Evolutionary conservation across 1,140 invertebrate species (phyloP), one percentile per base, ranked within the genome.

Genomic region (Saxidomus purpurata): DNA sequence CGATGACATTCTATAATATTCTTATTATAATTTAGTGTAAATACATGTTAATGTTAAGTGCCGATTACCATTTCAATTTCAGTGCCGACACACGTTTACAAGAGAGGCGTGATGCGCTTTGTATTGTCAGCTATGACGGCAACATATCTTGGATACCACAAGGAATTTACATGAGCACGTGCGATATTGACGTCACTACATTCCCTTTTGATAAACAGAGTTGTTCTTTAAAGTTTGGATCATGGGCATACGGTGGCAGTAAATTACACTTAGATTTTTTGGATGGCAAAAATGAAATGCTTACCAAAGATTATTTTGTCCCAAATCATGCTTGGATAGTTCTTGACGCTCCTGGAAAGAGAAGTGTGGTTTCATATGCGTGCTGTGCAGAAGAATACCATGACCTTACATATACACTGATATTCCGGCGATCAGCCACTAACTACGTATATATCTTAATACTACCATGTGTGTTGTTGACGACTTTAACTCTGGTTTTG

Each of bases 101-200:
- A 59, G 95, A 96, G 63, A 92, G 94, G 38, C 80, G 95, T 25
- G 93, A 95, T 67, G 95, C 94, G 15, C 84, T 95, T 81, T 92
- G 92, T 38, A 93, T 94, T 0, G 90, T 96, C 2, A 79, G 93
- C 93, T 97, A 98, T 95, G 99, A 98, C 96, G 99, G 99, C 17
- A 98, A 98, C 95, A 98, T 99, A 36, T 96, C 98, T 59, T 99
- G 99, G 99, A 99, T 99, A 95, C 99, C 99, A 13, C 98, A 98
- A 47, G 99, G 99, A 6, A 99, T 99, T 94, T 99, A 99, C 96
- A 99, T 99, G 95, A 99, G 98, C 13, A 99, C 98, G 9, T 99
- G 99, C 90, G 81, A 92, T 49, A 95, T 96, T 86, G 98, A 99
- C 95, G 95, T 95, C 3, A 92, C 90, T 43, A 88, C 94, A 67